phyloP scores from a whole-genome alignment of 2,113 vertebrate species.

The Rhinogobius similis region DNA sequence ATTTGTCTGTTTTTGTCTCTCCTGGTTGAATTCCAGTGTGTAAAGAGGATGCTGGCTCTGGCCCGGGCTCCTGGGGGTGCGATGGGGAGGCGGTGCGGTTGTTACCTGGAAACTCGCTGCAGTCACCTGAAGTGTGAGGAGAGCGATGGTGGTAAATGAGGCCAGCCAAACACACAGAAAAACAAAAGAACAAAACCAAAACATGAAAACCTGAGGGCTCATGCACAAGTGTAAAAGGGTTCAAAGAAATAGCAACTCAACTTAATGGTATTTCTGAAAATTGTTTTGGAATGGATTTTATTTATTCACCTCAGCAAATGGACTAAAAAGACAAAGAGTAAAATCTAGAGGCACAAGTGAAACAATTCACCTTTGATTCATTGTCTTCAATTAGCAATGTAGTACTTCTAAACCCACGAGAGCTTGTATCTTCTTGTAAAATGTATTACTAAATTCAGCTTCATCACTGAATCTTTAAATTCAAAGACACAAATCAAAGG shows the following conservation, averaged over 20 bases:
- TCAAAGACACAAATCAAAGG: too few relatives aligned
- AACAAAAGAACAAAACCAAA: slow-evolving; percentile 21
- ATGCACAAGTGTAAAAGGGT: not conserved
- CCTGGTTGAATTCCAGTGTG: too few relatives aligned
- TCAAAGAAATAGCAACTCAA: not conserved
- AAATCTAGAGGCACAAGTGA: too few relatives aligned
- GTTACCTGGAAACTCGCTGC: slow-evolving; percentile 89
- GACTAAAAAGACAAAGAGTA: too few relatives aligned
- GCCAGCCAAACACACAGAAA: slow-evolving; percentile 70
- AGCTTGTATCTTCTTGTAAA: not conserved
- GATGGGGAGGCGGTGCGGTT: slow-evolving; percentile 19
- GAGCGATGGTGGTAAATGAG: slow-evolving; percentile 80
- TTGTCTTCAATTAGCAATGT: too few relatives aligned
- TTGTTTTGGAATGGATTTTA: not conserved
- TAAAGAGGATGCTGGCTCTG: too few relatives aligned
- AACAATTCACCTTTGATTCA: too few relatives aligned
- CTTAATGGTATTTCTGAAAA: not conserved
- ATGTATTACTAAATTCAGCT: not conserved
- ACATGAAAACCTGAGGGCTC: slow-evolving; percentile 40
- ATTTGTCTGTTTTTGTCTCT: too few relatives aligned
- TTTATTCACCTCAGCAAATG: not conserved
- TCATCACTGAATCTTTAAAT: not conserved
- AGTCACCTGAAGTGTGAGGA: slow-evolving; percentile 89
- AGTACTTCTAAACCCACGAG: too few relatives aligned
- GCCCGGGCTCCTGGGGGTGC: too few relatives aligned